These are phyloP conservation scores for Elegia similella DNA, from an alignment of 2,888 invertebrate genomes.

Conservation along the genomic window DNA sequence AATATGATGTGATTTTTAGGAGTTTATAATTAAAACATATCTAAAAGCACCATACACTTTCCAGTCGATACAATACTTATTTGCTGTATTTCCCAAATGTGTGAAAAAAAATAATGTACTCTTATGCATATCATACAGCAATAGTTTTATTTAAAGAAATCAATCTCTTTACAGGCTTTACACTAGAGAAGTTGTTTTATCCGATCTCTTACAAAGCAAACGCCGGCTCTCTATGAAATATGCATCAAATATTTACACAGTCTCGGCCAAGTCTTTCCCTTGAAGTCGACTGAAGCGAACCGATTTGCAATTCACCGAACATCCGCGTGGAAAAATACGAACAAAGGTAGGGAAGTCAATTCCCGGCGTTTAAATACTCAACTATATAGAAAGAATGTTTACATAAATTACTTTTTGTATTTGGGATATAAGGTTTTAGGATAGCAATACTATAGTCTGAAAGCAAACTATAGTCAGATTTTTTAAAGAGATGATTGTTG, in stretches of 20 bases:
- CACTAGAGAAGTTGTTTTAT: conserved; percentile 56
- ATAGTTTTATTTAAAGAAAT: conserved; percentile 22
- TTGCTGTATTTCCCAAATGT: too few relatives aligned
- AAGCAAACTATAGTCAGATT: too few relatives aligned
- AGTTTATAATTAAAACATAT: too few relatives aligned
- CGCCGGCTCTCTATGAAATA: conserved; percentile 72
- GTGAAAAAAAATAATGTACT: too few relatives aligned
- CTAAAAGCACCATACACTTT: too few relatives aligned
- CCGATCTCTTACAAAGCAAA: conserved; percentile 71
- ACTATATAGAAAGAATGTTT: not conserved
- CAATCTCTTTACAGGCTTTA: conserved; percentile 37
- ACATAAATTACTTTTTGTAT: too few relatives aligned
- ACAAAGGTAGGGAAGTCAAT: conserved; percentile 60
- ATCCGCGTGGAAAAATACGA: conserved; percentile 71
- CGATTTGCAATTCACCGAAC: conserved; percentile 78
- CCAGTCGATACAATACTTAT: too few relatives aligned
- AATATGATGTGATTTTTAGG: too few relatives aligned
- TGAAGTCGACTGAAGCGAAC: conserved; percentile 70
- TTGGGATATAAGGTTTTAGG: too few relatives aligned
- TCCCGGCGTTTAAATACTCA: conserved; percentile 65
- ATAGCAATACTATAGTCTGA: too few relatives aligned
- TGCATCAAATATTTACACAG: conserved; percentile 79
- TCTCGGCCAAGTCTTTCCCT: conserved; percentile 63
- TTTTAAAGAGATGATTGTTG: too few relatives aligned
- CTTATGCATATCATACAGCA: not conserved